phyloP scores from a whole-genome alignment of 2,113 vertebrate genomes.

The Triplophysa tibetana region DNA sequence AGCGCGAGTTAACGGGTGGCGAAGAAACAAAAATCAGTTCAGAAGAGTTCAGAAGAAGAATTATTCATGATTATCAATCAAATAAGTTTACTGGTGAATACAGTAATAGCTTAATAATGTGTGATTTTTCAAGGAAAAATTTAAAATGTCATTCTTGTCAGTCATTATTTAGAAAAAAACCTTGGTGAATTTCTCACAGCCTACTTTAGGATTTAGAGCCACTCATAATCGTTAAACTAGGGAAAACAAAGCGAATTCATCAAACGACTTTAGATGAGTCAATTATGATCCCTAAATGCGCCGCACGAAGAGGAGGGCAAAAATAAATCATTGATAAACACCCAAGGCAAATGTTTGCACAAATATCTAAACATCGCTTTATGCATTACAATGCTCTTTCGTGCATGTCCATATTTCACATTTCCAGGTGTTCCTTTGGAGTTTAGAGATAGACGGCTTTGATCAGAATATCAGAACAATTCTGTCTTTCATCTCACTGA shows the following conservation, averaged over 20 bases:
- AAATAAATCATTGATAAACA: slow-evolving; percentile 65
- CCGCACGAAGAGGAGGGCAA: slow-evolving; percentile 46
- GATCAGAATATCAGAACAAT: slow-evolving; percentile 74
- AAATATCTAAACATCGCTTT: slow-evolving; percentile 73
- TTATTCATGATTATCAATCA: slow-evolving; percentile 7
- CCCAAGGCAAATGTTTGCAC: slow-evolving; percentile 70
- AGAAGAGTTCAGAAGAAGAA: slow-evolving; percentile 9
- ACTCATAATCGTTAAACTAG: neutral
- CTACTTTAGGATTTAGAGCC: neutral
- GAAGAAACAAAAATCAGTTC: no score
- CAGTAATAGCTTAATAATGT: neutral
- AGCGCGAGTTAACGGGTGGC: slow-evolving; percentile 74
- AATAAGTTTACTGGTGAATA: slow-evolving; percentile 8
- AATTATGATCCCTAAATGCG: slow-evolving; percentile 62
- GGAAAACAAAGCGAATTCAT: slow-evolving; percentile 22
- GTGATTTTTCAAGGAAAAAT: neutral
- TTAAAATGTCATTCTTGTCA: neutral
- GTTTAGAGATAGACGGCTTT: slow-evolving; percentile 66
- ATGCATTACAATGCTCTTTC: slow-evolving; percentile 64
- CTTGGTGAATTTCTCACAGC: no score
- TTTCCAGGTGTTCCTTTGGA: slow-evolving; percentile 73
- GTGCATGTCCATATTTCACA: slow-evolving; percentile 62
- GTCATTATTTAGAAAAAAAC: neutral
- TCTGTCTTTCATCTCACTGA: slow-evolving; percentile 70
- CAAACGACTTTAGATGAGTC: slow-evolving; percentile 54